Conservation (phyloP, 1,140 invertebrate species). For the Euwallacea fornicatus region DNA sequence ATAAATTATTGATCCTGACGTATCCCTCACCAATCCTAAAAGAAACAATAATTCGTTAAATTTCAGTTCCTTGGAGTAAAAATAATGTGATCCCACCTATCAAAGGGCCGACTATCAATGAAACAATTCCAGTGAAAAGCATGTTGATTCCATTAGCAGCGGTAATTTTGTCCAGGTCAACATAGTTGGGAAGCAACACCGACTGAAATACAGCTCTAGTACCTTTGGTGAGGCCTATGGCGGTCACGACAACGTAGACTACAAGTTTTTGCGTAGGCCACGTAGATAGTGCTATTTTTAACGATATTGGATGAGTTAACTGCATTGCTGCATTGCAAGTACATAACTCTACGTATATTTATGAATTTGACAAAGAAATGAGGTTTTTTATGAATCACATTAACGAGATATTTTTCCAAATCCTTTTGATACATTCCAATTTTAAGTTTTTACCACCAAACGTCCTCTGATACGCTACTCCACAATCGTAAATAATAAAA, state of each 20-base stretch:
- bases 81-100: constrained; percentile 50
- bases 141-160: constrained; percentile 57
- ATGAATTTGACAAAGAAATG: no score
- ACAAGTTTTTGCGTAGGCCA: constrained; percentile 17
- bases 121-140: constrained; percentile 54
- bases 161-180: constrained; percentile 56
- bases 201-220: constrained; percentile 52
- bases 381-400: no score
- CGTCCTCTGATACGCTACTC: no score
- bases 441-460: no score
- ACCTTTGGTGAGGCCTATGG: constrained; percentile 51
- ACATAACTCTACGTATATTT: not conserved
- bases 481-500: no score
- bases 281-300: constrained; percentile 23
- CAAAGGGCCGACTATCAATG: constrained; percentile 53
- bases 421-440: no score
- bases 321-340: not conserved
- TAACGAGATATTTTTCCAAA: no score
- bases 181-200: constrained; percentile 54
- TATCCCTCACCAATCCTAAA: constrained; percentile 51
- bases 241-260: constrained; percentile 21
- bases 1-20: constrained; percentile 47
- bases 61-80: not conserved
- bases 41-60: constrained; percentile 1
- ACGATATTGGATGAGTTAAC: not conserved